Percentiles rank a stretch among this genome's conserved stretches.
These are phyloP conservation scores for Colaptes auratus DNA, from an alignment of 2,113 vertebrate species.

Conservation along the genomic window DNA sequence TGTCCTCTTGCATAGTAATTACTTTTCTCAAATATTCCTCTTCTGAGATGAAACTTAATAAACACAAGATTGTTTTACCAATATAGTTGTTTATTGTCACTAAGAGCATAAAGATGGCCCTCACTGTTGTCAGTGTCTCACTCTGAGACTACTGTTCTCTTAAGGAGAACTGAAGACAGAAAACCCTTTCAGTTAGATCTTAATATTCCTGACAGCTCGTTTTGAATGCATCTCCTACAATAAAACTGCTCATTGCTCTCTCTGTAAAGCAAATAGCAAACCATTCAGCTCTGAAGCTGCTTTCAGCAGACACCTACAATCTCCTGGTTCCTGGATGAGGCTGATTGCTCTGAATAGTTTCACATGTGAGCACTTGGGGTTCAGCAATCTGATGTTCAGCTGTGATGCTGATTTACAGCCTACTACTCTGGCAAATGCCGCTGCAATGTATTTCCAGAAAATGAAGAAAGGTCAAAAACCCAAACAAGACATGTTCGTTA, in stretches of 20 bases:
- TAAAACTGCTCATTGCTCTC: neutral
- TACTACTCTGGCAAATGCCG: neutral
- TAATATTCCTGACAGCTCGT: neutral
- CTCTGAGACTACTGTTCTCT: neutral
- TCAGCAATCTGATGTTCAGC: neutral
- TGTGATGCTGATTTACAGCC: neutral
- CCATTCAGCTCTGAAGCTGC: neutral
- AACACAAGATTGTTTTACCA: neutral
- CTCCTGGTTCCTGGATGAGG: neutral
- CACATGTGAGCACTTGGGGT: neutral
- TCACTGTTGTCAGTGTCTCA: neutral
- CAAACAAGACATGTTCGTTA: neutral
- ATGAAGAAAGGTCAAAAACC: neutral
- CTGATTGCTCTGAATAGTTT: neutral
- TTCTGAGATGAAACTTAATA: neutral
- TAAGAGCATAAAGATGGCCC: neutral
- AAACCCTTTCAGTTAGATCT: neutral
- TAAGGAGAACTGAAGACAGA: neutral
- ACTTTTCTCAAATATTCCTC: neutral
- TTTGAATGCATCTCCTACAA: neutral
- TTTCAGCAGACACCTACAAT: neutral
- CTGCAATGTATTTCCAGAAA: slow-evolving; percentile 7
- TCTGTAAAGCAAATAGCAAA: neutral
- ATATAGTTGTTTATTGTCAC: neutral
- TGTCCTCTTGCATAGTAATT: slow-evolving; percentile 7